Base-by-base conservation (phyloP, 2,113 vertebrate species). In the Chascanopsetta lugubris region DNA sequence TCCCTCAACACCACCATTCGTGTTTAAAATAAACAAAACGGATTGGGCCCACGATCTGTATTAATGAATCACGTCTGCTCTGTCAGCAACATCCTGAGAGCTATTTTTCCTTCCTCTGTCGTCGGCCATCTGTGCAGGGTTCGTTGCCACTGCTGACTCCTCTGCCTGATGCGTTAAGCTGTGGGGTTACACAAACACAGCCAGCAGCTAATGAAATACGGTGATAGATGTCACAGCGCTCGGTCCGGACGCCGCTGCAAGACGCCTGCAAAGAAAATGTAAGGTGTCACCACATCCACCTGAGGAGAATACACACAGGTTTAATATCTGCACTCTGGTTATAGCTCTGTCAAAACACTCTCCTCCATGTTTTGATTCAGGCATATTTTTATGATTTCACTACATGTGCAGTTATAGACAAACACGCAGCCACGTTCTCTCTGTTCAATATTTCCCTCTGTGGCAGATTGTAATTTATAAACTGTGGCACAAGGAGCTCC, bases 141-240 rank as follows among this genome's bases (percentile, higher is more conserved):
- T 82, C 73, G 72, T 83, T 83, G 84, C 80, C 68, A 69, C 65
- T 55, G 65, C 55, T 17, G 51, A 68, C 61, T 77, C 68, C 61
- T 49, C 55, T 71, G 63, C 60, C 60, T 60, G n/a, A n/a, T n/a
- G 58, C 38, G 61, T 69, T 75, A 64, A 77, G 65, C 66, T 69
- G 3, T 25, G 49, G 32, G 77, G 75, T 86, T 82, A 79, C 30
- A 58, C 72, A 83, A 79, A 82, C 76, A 83, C 64, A 70, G 36
- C 50, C 24, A 27, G 56, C 61, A 32, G 55, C 77, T 74, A 66
- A 77, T 85, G 49, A 79, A 84, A 78, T 83, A 66, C 25, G 55
- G 42, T 48, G 57, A 66, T 51, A 57, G 61, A 63, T 65, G 75
- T 70, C 64, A 11, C 8, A 58, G 60, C 26, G 66, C 65, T 54